Evolutionary conservation across 2,113 vertebrate genomes (phyloP).

Genomic region (Trogon melanurus): DNA sequence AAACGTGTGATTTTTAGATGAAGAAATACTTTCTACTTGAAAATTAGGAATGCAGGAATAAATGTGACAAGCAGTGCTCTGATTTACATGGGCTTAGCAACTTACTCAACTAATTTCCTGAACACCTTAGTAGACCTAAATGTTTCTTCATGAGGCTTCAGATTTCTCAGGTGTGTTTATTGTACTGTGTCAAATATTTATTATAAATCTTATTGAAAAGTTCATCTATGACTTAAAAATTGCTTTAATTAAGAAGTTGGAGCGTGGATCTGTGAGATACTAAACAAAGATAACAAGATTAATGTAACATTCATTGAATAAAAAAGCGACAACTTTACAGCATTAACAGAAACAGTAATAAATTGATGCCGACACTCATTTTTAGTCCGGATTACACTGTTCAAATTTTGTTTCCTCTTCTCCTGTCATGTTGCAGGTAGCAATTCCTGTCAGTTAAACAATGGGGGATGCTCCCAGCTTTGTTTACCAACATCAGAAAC

Average conservation of each 20-base stretch:
- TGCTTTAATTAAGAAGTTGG: not conserved
- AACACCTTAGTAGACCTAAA: not conserved
- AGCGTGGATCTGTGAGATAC: not conserved
- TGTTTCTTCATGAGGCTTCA: not conserved
- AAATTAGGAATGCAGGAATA: not conserved
- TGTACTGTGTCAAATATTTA: not conserved
- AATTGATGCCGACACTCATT: fast-evolving
- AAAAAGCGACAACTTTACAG: too few relatives aligned
- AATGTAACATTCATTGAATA: not conserved
- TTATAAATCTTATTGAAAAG: not conserved
- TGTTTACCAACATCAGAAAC: slow-evolving; percentile 95
- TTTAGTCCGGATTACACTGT: not conserved
- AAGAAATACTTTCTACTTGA: not conserved
- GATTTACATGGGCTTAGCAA: not conserved
- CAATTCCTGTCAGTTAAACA: slow-evolving; percentile 93
- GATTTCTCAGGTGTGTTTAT: not conserved
- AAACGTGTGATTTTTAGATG: not conserved
- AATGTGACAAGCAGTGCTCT: not conserved
- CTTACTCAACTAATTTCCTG: not conserved
- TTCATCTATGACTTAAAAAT: not conserved
- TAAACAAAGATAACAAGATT: not conserved
- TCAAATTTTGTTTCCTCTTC: not conserved
- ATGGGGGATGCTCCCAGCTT: slow-evolving; percentile 96
- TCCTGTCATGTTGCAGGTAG: slow-evolving; percentile 73
- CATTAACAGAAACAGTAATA: not conserved